Base-by-base conservation (phyloP, 2,797 vertebrate genomes). In the Rhincodon typus region DNA sequence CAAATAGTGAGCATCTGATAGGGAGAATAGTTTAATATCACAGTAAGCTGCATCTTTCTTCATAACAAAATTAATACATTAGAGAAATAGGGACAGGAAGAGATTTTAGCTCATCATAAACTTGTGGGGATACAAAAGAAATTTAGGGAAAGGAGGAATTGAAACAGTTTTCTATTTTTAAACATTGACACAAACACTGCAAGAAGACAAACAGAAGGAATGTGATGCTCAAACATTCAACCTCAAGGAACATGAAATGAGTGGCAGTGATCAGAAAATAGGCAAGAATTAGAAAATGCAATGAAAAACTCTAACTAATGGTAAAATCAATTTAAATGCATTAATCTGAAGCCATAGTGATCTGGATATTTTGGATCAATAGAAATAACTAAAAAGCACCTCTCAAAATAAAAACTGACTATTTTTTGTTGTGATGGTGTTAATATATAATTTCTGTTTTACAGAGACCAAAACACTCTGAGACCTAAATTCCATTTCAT, bases 81-180 rank as follows among this genome's bases (percentile, higher is more conserved):
- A 17, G 17, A 57, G 46, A 53, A 95, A 19, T 25, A 95, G 88
- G 6, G 72, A 57, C 70, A n/a, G 42, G 70, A 95, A 74, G 46
- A 10, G 0, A 77, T 53, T 95, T 19, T 57, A 53, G 46, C 27
- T 57, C 74, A 77, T 57, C 70, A 72, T 70, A 46, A 70, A 69
- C 66, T 34, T 25, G 19, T 3, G 15, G 27, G 23, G 70, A 77
- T 34, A 23, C 27, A 19, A 95, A 53, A 4, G 27, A 19, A 53
- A 70, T 42, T 10, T 70, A 94, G 46, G 17, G 70, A 77, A 95
- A 53, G 70, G n/a, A 19, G 50, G 23, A 70, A 95, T 57, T 77
- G 70, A 30, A 95, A 77, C 34, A 8, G 27, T 53, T 70, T 94
- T 94, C 69, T 77, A 74, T 77, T 77, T 95, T 95, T 57, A 57